Conservation (phyloP, 1,140 invertebrate genomes). For the Aphis gossypii region DNA sequence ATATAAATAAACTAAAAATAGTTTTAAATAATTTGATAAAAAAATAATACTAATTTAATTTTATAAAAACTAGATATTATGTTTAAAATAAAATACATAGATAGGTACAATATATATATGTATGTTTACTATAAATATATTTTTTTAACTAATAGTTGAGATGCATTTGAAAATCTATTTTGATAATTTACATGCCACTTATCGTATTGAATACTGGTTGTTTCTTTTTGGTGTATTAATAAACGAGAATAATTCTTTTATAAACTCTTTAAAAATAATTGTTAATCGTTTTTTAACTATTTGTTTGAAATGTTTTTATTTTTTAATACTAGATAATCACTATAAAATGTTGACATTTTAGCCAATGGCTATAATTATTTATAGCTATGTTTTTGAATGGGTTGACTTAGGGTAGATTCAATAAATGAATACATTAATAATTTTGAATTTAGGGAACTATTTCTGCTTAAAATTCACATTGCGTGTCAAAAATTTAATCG, state of each 20-base stretch:
- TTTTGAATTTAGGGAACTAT: not conserved
- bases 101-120: not conserved
- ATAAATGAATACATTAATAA: slow-evolving; percentile 22
- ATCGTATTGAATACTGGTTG: not conserved
- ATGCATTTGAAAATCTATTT: not conserved
- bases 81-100: not conserved
- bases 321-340: slow-evolving; percentile 5
- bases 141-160: not conserved
- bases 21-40: not conserved
- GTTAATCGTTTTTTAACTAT: not conserved
- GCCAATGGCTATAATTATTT: slow-evolving; percentile 21
- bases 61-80: slow-evolving; percentile 4
- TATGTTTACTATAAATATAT: not conserved
- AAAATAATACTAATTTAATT: not conserved
- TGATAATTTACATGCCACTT: not conserved
- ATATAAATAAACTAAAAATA: not conserved
- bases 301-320: not conserved
- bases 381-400: not conserved
- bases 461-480: slow-evolving; percentile 3
- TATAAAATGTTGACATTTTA: not conserved
- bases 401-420: not conserved
- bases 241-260: not conserved
- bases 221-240: not conserved
- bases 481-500: not conserved
- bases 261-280: not conserved